phyloP scores from a whole-genome alignment of 2,797 vertebrate species.

The Euphonia xanthogaster region DNA sequence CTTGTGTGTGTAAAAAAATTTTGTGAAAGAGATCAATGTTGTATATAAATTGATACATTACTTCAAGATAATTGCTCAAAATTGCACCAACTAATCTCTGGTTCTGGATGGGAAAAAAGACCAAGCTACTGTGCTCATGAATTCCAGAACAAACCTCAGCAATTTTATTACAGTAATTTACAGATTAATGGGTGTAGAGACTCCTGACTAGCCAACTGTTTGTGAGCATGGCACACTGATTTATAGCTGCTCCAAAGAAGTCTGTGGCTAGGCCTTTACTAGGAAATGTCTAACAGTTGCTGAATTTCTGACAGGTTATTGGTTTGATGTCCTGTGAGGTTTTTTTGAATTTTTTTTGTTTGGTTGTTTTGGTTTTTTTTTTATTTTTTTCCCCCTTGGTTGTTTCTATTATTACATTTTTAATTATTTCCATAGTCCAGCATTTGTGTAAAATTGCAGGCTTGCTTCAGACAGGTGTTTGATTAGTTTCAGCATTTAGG shows the following conservation, averaged over 20 bases:
- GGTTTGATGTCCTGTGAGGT: rapidly evolving
- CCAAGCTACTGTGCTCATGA: not conserved
- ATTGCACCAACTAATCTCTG: not conserved
- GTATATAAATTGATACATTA: not conserved
- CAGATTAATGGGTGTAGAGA: not conserved
- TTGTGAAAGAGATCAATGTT: not conserved
- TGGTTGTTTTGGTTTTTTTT: not conserved
- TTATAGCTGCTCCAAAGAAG: not conserved
- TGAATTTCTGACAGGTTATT: not conserved
- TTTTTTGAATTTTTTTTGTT: not conserved
- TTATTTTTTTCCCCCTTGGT: not conserved
- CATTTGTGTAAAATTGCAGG: not conserved
- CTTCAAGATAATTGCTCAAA: not conserved
- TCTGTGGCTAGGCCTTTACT: not conserved
- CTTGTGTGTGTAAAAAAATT: not conserved
- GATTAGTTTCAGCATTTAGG: not conserved
- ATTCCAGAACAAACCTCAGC: not conserved
- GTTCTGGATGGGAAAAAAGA: not conserved
- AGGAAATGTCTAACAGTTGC: not conserved
- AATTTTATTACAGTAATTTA: not conserved
- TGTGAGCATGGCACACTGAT: rapidly evolving
- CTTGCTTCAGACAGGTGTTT: not conserved
- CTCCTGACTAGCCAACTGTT: not conserved
- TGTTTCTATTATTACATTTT: not conserved
- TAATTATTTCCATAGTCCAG: not conserved